Conservation (phyloP, 2,888 invertebrate genomes). For the Coleophora flavipennella region DNA sequence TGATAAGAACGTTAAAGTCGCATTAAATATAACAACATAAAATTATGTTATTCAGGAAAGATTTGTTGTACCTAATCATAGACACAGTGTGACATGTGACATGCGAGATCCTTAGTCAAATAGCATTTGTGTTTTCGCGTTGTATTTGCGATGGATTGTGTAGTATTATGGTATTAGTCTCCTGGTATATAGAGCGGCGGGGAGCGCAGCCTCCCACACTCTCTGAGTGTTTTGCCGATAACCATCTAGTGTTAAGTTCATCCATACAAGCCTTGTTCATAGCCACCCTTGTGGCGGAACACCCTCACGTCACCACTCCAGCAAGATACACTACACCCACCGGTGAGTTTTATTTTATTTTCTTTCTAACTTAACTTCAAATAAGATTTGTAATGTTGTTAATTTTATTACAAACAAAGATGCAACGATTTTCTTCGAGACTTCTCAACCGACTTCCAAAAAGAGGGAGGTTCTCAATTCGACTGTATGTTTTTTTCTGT, state of each 20-base stretch:
- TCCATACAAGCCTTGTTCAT: constrained; percentile 44
- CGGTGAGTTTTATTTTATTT: constrained; percentile 46
- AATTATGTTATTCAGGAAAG: constrained; percentile 3
- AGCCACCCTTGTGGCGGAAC: constrained; percentile 65
- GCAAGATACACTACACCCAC: constrained; percentile 36
- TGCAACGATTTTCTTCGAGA: too few species aligned
- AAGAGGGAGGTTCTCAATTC: too few species aligned
- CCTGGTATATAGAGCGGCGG: constrained; percentile 42
- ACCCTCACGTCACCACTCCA: constrained; percentile 21
- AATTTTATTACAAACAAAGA: too few species aligned
- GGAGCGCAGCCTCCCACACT: constrained; percentile 38
- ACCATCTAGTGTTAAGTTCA: constrained; percentile 48
- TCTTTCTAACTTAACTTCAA: too few species aligned
- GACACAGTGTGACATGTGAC: constrained; percentile 14
- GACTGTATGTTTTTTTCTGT: too few species aligned
- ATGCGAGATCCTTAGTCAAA: constrained; percentile 50
- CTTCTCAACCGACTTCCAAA: too few species aligned
- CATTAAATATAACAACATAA: too few species aligned
- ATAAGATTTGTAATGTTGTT: too few species aligned
- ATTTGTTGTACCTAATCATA: constrained; percentile 7
- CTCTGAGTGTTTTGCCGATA: constrained; percentile 50
- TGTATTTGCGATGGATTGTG: constrained; percentile 58
- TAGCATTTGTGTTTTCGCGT: constrained; percentile 54
- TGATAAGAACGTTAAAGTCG: too few species aligned
- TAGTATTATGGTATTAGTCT: constrained; percentile 37